Conservation (phyloP, 2,797 vertebrate genomes). For the Falco columbarius region DNA sequence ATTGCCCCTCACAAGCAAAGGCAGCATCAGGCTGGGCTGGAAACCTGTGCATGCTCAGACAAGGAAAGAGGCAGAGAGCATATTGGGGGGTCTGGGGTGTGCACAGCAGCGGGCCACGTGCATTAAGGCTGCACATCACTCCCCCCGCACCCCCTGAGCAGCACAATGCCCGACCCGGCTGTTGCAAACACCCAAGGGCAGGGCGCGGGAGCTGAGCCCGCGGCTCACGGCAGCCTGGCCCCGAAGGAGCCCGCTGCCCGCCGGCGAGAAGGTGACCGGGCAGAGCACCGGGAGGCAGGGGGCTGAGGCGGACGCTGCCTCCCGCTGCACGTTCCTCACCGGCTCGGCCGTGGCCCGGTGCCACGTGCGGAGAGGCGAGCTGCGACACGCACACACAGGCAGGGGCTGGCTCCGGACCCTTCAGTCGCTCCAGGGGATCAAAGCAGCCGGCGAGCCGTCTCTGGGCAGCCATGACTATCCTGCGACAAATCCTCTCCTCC, state of each 20-base stretch:
- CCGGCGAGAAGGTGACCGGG: not conserved
- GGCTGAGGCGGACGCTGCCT: not conserved
- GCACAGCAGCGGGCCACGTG: fast-evolving
- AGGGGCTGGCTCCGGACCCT: constrained; percentile 12
- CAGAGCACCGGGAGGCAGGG: not conserved
- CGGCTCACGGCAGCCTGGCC: not conserved
- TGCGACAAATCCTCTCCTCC: constrained; percentile 9
- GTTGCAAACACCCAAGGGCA: fast-evolving
- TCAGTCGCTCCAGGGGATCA: not conserved
- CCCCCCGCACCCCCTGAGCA: fast-evolving
- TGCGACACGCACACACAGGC: not conserved
- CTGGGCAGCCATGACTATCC: constrained; percentile 53
- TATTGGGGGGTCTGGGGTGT: fast-evolving
- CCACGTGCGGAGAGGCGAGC: not conserved
- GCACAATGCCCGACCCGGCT: not conserved
- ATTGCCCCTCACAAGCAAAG: not conserved
- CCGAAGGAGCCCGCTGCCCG: not conserved
- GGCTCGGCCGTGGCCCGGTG: not conserved
- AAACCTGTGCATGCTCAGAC: not conserved
- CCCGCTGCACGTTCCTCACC: not conserved
- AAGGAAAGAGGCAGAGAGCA: not conserved
- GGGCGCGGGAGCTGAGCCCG: not conserved
- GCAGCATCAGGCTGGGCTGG: not conserved
- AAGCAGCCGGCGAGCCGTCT: not conserved
- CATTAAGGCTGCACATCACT: not conserved